A percentile compares a stretch with the other conserved stretches of the same genome.
Evolutionary conservation across 2,888 invertebrate genomes (phyloP).

Genomic region (Branchipolynoe longqiensis): DNA sequence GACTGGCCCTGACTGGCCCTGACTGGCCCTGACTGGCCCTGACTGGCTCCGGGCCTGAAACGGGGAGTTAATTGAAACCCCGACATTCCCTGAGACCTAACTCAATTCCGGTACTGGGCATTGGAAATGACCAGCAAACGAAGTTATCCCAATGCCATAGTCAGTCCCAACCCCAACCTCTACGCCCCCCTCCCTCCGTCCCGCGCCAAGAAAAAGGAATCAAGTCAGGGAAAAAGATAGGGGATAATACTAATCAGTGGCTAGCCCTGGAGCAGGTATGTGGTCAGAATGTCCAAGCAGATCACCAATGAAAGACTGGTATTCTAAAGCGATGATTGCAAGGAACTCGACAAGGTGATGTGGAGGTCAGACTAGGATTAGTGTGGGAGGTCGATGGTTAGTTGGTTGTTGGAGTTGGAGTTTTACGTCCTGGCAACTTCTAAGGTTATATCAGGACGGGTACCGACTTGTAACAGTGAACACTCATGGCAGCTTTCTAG

Average conservation of each 20-base stretch:
- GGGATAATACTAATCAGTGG: slow-evolving; percentile 40
- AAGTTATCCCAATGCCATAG: slow-evolving; percentile 42
- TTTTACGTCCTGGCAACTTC: too few species aligned
- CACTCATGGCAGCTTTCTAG: too few species aligned
- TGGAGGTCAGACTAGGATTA: too few species aligned
- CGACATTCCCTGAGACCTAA: slow-evolving; percentile 29
- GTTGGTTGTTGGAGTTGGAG: too few species aligned
- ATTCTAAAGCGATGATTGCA: slow-evolving; percentile 37
- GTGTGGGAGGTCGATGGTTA: too few species aligned
- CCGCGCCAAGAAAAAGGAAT: too few species aligned
- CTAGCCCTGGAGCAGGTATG: slow-evolving; percentile 13
- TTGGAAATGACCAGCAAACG: slow-evolving; percentile 40
- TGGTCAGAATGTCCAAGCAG: not conserved
- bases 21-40: not conserved
- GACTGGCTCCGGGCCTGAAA: not conserved
- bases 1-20: too few species aligned
- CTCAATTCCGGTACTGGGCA: slow-evolving; percentile 10
- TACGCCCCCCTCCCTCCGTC: too few species aligned
- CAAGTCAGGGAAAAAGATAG: slow-evolving; percentile 40
- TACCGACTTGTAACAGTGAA: too few species aligned
- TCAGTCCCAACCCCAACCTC: too few species aligned
- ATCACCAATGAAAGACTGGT: slow-evolving; percentile 8
- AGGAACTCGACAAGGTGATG: slow-evolving; percentile 7
- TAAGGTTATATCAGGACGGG: too few species aligned
- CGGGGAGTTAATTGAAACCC: slow-evolving; percentile 45